Evolutionary conservation across 2,113 vertebrate species (phyloP).

Genomic region (Isichthys henryi): DNA sequence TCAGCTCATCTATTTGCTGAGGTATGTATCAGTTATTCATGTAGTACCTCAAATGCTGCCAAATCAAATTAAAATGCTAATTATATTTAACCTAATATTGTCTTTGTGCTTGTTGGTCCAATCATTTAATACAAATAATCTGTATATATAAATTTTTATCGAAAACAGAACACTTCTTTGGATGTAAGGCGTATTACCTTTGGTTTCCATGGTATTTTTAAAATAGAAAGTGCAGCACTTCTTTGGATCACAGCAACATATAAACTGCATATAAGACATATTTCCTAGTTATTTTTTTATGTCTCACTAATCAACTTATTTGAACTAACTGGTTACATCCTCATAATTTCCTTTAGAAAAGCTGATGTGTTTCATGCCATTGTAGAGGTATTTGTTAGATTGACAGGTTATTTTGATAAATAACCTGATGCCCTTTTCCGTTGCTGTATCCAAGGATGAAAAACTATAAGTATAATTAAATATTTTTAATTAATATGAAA

Average conservation of each 20-base stretch:
- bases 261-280: background rate
- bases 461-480: background rate
- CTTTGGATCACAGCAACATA: background rate
- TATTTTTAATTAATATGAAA: background rate
- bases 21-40: slow-evolving; percentile 46
- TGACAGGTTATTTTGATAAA: background rate
- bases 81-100: background rate
- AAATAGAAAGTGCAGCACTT: background rate
- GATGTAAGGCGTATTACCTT: background rate
- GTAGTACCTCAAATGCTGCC: background rate
- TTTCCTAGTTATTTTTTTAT: slow-evolving; percentile 2
- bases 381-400: background rate
- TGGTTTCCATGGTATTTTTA: background rate
- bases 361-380: background rate
- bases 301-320: background rate
- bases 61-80: background rate
- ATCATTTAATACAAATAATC: background rate
- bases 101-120: background rate
- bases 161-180: background rate
- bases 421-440: background rate
- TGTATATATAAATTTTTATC: background rate
- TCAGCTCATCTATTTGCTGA: slow-evolving; percentile 41
- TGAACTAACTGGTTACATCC: background rate
- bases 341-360: background rate
- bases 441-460: background rate